phyloP scores from a whole-genome alignment of 2,797 vertebrate genomes.

The Perodicticus potto region DNA sequence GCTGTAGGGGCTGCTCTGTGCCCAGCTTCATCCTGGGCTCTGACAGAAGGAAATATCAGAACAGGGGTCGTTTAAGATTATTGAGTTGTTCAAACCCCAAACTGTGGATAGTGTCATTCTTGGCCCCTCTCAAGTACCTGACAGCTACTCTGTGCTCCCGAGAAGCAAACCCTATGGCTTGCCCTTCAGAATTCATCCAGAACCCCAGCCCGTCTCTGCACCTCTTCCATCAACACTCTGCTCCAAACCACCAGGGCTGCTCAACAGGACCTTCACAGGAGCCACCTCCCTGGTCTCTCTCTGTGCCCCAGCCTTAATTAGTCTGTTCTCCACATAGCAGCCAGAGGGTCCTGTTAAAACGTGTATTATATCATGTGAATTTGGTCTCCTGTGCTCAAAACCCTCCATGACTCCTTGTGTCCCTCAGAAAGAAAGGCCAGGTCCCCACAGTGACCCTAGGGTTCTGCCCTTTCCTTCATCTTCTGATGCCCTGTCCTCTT shows the following conservation, averaged over 20 bases:
- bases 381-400: background rate
- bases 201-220: background rate
- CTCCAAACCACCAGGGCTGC: background rate
- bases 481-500: background rate
- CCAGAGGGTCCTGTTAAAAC: background rate
- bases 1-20: background rate
- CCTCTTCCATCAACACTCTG: background rate
- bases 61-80: background rate
- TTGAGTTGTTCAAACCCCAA: background rate
- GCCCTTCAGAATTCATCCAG: background rate
- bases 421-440: background rate
- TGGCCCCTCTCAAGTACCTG: background rate
- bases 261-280: rapidly evolving
- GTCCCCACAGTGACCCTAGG: background rate
- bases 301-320: background rate
- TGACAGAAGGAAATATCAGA: background rate
- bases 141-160: background rate
- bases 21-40: background rate
- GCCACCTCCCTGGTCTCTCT: background rate
- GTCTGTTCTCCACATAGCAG: background rate
- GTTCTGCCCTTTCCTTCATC: background rate
- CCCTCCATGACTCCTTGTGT: background rate
- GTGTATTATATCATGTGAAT: background rate
- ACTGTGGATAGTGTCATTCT: background rate
- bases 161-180: background rate